Evolutionary conservation across 2,888 invertebrate species (phyloP).

Genomic region (Thereva unica): DNA sequence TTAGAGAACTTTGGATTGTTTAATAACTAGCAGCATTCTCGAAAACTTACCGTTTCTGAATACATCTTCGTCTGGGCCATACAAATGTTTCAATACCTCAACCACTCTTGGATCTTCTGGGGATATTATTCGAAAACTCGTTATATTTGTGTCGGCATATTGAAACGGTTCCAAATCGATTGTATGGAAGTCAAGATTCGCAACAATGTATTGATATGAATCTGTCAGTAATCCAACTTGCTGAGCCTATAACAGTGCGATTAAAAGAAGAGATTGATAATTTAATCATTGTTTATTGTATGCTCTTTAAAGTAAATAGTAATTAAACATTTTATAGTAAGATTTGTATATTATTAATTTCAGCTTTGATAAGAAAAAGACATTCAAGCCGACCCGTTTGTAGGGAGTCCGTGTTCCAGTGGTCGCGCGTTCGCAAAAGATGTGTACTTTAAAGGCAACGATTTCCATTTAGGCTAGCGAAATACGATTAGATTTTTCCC

Average conservation of each 20-base stretch:
- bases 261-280: not conserved
- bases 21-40: not conserved
- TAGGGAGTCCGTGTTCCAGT: too few relatives aligned
- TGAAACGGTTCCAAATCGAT: conserved; percentile 74
- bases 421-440: too few relatives aligned
- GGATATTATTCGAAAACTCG: conserved; percentile 70
- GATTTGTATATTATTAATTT: too few relatives aligned
- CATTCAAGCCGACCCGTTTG: too few relatives aligned
- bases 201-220: conserved; percentile 82
- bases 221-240: conserved; percentile 96
- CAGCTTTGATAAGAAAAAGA: too few relatives aligned
- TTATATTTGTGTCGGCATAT: conserved; percentile 82
- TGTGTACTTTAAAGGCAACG: too few relatives aligned
- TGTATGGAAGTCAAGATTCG: conserved; percentile 71
- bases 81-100: conserved; percentile 49
- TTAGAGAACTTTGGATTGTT: not conserved
- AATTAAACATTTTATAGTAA: too few relatives aligned
- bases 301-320: too few relatives aligned
- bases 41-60: not conserved
- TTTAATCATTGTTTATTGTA: not conserved
- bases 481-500: too few relatives aligned
- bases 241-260: conserved; percentile 73
- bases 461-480: too few relatives aligned
- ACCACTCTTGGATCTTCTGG: conserved; percentile 62
- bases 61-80: conserved; percentile 42